phyloP scores from a whole-genome alignment of 2,888 invertebrate genomes.

The Cryptophagus acutangulus region DNA sequence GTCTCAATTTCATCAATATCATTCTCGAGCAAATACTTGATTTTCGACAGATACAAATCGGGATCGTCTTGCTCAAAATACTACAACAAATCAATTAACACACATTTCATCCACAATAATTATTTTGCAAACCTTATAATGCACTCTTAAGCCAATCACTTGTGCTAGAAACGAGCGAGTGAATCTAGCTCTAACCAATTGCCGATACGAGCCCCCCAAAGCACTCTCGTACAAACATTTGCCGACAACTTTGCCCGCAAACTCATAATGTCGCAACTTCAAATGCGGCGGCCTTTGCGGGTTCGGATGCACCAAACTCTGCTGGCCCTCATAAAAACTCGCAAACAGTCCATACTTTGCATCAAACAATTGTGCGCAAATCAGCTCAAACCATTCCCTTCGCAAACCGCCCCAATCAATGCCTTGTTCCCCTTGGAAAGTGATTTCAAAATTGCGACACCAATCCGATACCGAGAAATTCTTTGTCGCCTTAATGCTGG shows the following conservation, averaged over 20 bases:
- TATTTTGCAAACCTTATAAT: constrained; percentile 67
- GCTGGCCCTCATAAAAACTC: constrained; percentile 79
- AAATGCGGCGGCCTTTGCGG: constrained; percentile 68
- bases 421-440: constrained; percentile 93
- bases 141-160: constrained; percentile 86
- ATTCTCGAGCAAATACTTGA: constrained; percentile 87
- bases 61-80: constrained; percentile 96
- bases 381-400: constrained; percentile 90
- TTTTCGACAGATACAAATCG: constrained; percentile 86
- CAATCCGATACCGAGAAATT: constrained; percentile 85
- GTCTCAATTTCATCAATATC: constrained; percentile 75
- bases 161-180: constrained; percentile 91
- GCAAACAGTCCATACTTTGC: constrained; percentile 76
- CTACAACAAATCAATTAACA: constrained; percentile 47
- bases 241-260: constrained; percentile 89
- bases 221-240: constrained; percentile 94
- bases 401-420: constrained; percentile 93
- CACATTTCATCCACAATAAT: not conserved
- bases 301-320: constrained; percentile 88
- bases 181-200: constrained; percentile 84
- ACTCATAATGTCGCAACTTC: constrained; percentile 85
- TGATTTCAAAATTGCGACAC: constrained; percentile 91
- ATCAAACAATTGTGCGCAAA: constrained; percentile 84
- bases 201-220: constrained; percentile 81
- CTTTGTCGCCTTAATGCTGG: constrained; percentile 79